Evolutionary conservation across 2,113 vertebrate species (phyloP), one percentile per base, ranked within the genome.

Genomic region (Pomatostomus ruficeps): DNA sequence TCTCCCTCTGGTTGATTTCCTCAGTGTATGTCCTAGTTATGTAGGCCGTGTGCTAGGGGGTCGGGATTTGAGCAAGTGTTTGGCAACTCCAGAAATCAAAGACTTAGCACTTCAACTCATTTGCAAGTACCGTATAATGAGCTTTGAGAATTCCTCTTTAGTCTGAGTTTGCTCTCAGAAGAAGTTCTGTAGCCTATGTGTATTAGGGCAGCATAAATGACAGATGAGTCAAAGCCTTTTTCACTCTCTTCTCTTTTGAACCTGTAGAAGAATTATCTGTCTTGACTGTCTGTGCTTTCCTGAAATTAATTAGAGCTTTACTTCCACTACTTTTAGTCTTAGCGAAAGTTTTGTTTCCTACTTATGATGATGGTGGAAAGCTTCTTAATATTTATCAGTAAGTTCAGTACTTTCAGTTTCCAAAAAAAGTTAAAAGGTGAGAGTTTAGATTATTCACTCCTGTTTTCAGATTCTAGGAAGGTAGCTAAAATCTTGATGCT

Each of bases 51-150:
- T 71, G 67, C 71, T 85, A 58, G 65, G 29, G 74, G 62, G 36
- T 76, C 8, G 3, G 84, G 71, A 70, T 76, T 85, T 88, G 42
- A 89, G 89, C 46, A 84, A 81, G 48, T 67, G 57, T 91, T 95
- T 91, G 76, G 76, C 16, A 68, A 76, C 75, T 74, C 63, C 78
- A 96, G 58, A 94, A 96, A 93, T 96, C 88, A 91, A 95, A 95
- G 88, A 74, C 82, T 77, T 74, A 22, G 54, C 55, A 63, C 36
- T 83, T 82, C 10, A 13, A 52, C 94, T 95, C 75, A 75, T 96
- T 93, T 94, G 88, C 83, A 95, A 93, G 66, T 76, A 89, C 71
- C 19, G 29, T 67, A 75, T 95, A 96, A 96, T 91, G 78, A 96
- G 91, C 84, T 93, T 91, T 75, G 82, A 94, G 88, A 91, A 92